Conservation (phyloP, 2,113 vertebrate species). For the Centropus unirufus region DNA sequence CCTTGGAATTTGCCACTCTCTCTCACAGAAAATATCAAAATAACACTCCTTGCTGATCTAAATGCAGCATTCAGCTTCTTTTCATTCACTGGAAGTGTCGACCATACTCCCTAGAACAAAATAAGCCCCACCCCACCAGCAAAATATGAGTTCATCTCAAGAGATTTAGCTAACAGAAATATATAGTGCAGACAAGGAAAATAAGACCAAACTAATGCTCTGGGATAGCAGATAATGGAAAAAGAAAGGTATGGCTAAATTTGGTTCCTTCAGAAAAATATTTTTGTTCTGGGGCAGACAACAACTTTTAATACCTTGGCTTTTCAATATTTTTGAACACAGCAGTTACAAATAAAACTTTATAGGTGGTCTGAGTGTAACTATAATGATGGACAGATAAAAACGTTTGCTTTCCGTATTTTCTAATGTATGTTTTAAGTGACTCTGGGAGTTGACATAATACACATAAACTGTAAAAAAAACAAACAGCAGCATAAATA, state of each 20-base stretch:
- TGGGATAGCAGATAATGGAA: not conserved
- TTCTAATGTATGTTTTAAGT: not conserved
- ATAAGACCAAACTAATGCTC: not conserved
- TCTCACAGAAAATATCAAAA: constrained; percentile 95
- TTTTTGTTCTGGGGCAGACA: not conserved
- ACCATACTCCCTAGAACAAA: constrained; percentile 93
- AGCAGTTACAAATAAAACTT: not conserved
- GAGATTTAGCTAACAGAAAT: not conserved
- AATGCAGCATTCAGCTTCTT: constrained; percentile 97
- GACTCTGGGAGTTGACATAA: not conserved
- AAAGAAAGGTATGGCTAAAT: not conserved
- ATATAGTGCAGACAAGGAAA: not conserved
- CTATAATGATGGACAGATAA: not conserved
- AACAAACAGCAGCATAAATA: not conserved
- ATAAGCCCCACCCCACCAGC: not conserved
- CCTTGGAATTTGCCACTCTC: constrained; percentile 99
- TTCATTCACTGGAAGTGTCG: constrained; percentile 96
- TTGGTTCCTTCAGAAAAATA: not conserved
- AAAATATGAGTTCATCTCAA: not conserved
- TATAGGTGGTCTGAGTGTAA: too few relatives aligned
- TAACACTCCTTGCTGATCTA: constrained; percentile 90
- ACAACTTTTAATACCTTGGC: not conserved
- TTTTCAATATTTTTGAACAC: not conserved
- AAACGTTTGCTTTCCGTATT: not conserved
- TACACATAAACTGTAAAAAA: not conserved